Evolutionary conservation across 2,113 vertebrate genomes (phyloP), one percentile per base, ranked within the genome.

Genomic region (Ammodytes dubius): DNA sequence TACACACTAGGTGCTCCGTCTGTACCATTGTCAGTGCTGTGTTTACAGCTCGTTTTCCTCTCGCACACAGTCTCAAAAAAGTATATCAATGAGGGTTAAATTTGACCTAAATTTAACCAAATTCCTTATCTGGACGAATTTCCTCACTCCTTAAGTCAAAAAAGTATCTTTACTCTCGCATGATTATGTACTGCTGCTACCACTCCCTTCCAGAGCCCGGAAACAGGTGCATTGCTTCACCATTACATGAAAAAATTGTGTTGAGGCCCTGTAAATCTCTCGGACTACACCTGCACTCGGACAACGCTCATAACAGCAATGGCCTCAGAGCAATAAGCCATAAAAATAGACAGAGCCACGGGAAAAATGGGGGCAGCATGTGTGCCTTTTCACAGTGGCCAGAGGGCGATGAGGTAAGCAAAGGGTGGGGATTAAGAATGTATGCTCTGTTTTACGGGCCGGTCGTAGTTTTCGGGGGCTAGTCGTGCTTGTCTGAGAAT

Each of bases 371-470:
- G 27, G 82, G 67, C 57, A 75, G 81, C 67, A 39, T 90, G 83
- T 90, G 83, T 64, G 83, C 67, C 81, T 87, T 89, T 90, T 85
- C 77, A 84, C 75, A 77, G 63, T 77, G 68, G 76, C 87, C 70
- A 84, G 65, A 83, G 77, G 79, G 83, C 61, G 15, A 77, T 13
- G 75, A 83, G 84, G 88, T 88, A 90, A 92, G 93, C 88, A 90
- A 87, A 63, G 60, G 83, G 83, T 79, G 79, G 84, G 70, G 88
- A 90, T 87, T 88, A 88, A 85, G 81, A 88, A 84, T 47, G 80
- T 70, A 81, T 67, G 66, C 57, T 79, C 74, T 37, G 79, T 70
- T 84, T 84, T 87, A 67, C 65, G 67, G 74, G 54, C 12, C 14
- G 87, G 88, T 87, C 50, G 47, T 27, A 10, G 72, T 75, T 69